A percentile compares a stretch with the other conserved stretches of the same genome.
These are phyloP conservation scores for Zele albiditarsus DNA, from an alignment of 2,888 invertebrate species.

Conservation along the genomic window DNA sequence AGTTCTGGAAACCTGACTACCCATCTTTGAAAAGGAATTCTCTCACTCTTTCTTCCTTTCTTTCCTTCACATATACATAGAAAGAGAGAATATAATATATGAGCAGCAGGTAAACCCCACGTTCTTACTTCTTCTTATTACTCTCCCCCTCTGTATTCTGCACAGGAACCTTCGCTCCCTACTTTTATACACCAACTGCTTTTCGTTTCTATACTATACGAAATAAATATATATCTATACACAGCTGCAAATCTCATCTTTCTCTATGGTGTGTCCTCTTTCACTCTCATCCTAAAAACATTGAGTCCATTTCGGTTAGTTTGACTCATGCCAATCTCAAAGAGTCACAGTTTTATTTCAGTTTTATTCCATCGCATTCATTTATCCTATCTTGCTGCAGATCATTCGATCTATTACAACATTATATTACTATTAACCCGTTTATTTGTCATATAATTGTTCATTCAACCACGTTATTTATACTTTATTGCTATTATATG, in stretches of 20 bases:
- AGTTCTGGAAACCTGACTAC: conserved; percentile 28
- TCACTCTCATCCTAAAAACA: conserved; percentile 29
- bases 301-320: conserved; percentile 11
- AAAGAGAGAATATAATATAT: neutral
- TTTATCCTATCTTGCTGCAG: neutral
- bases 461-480: too few species aligned
- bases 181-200: conserved; percentile 3
- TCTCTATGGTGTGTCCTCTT: neutral
- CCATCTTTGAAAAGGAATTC: conserved; percentile 40
- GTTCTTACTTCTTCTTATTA: conserved; percentile 40
- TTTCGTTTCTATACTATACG: conserved; percentile 2
- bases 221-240: neutral
- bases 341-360: too few species aligned
- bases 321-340: neutral
- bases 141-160: conserved; percentile 45
- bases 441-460: too few species aligned
- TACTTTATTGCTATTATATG: too few species aligned
- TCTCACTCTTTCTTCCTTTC: neutral
- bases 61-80: neutral
- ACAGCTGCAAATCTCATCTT: neutral
- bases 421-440: too few species aligned
- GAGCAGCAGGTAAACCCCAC: conserved; percentile 37
- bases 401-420: neutral
- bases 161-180: conserved; percentile 49
- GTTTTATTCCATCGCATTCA: neutral